Percentiles rank a stretch among this genome's conserved stretches.
Conservation (phyloP, 2,113 vertebrate genomes). For the Colinus virginianus region DNA sequence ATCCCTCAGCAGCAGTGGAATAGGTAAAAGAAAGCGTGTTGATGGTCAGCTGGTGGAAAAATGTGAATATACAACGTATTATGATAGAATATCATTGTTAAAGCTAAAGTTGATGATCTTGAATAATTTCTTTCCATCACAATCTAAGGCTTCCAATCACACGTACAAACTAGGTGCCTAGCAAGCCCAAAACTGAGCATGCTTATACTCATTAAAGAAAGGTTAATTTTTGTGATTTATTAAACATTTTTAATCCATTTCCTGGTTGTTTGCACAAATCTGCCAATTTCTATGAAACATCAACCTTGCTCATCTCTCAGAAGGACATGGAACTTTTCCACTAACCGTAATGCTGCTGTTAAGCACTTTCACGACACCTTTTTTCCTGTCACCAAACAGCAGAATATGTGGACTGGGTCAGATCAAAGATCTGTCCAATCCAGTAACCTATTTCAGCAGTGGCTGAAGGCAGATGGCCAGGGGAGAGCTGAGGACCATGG, state of each 20-base stretch:
- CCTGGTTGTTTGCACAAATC: neutral
- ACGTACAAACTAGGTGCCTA: neutral
- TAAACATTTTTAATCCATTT: neutral
- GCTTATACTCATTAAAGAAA: neutral
- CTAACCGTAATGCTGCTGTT: neutral
- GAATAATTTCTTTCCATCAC: neutral
- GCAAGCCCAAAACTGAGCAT: neutral
- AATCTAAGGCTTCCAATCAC: neutral
- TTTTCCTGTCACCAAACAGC: neutral
- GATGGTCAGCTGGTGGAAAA: neutral
- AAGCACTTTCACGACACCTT: neutral
- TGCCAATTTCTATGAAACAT: neutral
- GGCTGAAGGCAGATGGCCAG: slow-evolving; percentile 1
- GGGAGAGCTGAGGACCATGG: neutral
- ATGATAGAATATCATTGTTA: neutral
- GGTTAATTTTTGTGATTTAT: neutral
- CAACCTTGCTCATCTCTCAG: neutral
- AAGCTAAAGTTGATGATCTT: neutral
- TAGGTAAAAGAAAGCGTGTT: neutral
- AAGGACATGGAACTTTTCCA: neutral
- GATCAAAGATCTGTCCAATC: neutral
- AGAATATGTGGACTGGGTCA: neutral
- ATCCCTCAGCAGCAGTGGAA: neutral
- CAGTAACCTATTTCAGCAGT: neutral
- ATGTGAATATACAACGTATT: neutral